phyloP scores from a whole-genome alignment of 2,113 vertebrate species.

The Grallaria varia region DNA sequence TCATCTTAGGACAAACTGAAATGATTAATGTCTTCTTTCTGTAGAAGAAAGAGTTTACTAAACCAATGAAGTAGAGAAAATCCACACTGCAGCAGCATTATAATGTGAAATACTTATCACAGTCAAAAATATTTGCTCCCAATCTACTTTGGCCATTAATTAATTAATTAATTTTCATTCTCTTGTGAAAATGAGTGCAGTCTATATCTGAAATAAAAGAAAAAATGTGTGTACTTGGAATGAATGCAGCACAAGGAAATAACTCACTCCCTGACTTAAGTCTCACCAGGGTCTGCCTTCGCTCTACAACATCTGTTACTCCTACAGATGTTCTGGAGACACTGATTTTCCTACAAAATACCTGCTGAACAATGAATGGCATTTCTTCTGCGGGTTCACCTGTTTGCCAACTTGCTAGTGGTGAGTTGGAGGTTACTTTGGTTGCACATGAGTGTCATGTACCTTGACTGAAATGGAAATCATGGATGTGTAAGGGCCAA shows the following conservation, averaged over 20 bases:
- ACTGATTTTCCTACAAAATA: background rate
- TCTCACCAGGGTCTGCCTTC: background rate
- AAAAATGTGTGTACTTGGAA: background rate
- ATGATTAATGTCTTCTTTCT: background rate
- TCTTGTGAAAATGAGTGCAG: background rate
- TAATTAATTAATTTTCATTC: background rate
- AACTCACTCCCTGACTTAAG: background rate
- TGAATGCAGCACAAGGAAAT: background rate
- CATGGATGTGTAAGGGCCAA: background rate
- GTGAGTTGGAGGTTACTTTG: background rate
- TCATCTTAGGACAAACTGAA: background rate
- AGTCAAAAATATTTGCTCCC: background rate
- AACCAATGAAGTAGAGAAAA: background rate
- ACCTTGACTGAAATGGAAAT: background rate
- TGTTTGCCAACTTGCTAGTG: background rate
- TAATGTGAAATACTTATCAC: background rate
- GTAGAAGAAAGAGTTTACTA: background rate
- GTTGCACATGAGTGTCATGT: fast-evolving
- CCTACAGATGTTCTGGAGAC: background rate
- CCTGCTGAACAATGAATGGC: fast-evolving
- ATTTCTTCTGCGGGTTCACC: background rate
- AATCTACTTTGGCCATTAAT: background rate
- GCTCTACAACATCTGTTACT: background rate
- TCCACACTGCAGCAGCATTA: background rate
- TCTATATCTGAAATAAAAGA: background rate